Evolutionary conservation across 1,140 invertebrate species (phyloP), one percentile per base, ranked within the genome.

Genomic region (Zaprionus gabonicus): DNA sequence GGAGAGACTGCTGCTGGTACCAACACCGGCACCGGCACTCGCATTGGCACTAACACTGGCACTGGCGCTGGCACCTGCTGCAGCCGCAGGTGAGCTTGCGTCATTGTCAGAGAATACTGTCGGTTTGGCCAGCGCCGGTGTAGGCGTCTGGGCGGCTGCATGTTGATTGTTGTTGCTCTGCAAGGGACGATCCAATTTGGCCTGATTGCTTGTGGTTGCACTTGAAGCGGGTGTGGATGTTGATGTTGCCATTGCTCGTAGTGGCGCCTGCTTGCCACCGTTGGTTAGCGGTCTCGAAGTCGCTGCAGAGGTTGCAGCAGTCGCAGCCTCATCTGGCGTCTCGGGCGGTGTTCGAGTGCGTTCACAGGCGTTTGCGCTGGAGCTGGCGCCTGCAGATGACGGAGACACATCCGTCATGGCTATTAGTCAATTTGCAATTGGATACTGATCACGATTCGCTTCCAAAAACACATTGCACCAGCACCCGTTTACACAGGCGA

Each of bases 371-470:
- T 23, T 44, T 23, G 58, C 63, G 27, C 59, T 57, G 28, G 27
- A 46, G 34, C 46, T 46, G 76, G 71, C 64, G 69, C 80, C 76
- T 49, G 76, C 77, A 23, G 66, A 63, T 81, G 82, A 64, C 62
- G 78, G 36, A 64, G 86, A 91, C 74, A 92, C 83, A 81, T 92
- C 91, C 71, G 91, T 92, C 91, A 92, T 92, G 60, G 59, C 85
- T 49, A 36, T 80, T 58, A 71, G 12, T 58, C 31, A 17, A 53
- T 51, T 64, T 65, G 44, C 4, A 31, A 25, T 28, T 27, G 51
- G 51, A 31, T n/a, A 41, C 34, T 59, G n/a, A 20, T 17, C 27
- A 13, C 10, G 25, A 62, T 31, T n/a, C 44, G 27, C 23, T 49
- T 75, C 67, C 68, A 78, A 81, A 77, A 67, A 90, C 71, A 69